Base-by-base conservation (phyloP, 2,113 vertebrate species). In the Odontesthes bonariensis region DNA sequence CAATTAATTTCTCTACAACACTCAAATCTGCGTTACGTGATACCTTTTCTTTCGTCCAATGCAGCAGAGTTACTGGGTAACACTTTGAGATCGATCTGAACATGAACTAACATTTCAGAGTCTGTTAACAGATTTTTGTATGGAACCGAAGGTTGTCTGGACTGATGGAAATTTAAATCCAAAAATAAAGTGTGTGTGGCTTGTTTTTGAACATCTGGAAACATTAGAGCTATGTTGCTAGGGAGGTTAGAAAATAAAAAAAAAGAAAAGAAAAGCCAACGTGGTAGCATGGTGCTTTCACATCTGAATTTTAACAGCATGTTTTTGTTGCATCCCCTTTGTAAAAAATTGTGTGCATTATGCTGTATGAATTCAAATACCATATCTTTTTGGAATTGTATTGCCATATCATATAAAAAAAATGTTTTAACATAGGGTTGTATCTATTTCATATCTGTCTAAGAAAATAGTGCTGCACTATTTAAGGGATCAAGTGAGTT, bases 401-500 rank as follows among this genome's bases (percentile, higher is more conserved):
- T 46, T 46, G 12, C 17, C 44, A 46, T 42, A 11, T 46, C 12
- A 46, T 4, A 2, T 10, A 46, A 46, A 46, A 46, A 46, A 46
- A 46, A 46, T 46, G 44, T 46, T 16, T 46, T 5, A 14, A 49
- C 1, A 47, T 10, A 38, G 6, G 35, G 35, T 1, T 38, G 35
- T 38, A 7, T 47, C 16, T 14, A 47, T 47, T 17, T 47, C 16
- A 49, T 7, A n/a, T 3, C 19, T 49, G 19, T 17, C 38, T 44
- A 17, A 14, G 56, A 4, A 32, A 53, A 20, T 22, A 19, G 55
- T 42, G 49, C 20, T 67, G 61, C 51, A 70, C 35, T 57, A 10
- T 14, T 64, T 17, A 66, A 51, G 22, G 60, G 52, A 57, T 75
- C 62, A 75, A 72, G 75, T 86, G 68, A 83, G 61, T 65, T 80